These are phyloP conservation scores for Xerus rutilus DNA, from an alignment of 2,797 vertebrate species.

Conservation along the genomic window DNA sequence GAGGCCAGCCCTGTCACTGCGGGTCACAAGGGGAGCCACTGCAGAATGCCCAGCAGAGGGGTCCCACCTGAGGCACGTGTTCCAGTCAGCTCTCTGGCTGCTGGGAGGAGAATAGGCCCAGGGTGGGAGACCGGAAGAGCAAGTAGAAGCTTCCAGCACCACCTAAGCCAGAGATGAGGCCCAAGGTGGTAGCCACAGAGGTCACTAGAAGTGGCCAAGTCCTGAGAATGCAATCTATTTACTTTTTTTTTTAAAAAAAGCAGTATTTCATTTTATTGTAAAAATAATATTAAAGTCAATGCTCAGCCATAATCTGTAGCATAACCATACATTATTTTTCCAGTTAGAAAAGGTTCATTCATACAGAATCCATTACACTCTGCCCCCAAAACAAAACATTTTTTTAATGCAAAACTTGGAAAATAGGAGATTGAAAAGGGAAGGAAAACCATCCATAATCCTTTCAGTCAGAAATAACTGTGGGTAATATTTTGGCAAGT, in stretches of 20 bases:
- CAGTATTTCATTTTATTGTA: not conserved
- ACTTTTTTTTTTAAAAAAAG: not conserved
- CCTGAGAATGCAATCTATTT: not conserved
- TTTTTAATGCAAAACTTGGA: not conserved
- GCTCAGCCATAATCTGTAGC: not conserved
- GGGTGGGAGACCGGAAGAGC: not conserved
- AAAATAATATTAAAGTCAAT: not conserved
- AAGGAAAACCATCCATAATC: not conserved
- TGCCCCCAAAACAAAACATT: not conserved
- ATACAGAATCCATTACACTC: not conserved
- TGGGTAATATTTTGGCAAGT: not conserved
- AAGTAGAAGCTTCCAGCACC: not conserved
- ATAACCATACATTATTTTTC: not conserved
- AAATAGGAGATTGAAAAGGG: constrained; percentile 7
- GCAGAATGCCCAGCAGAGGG: not conserved
- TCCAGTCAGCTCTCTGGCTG: not conserved
- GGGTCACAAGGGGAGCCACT: rapidly evolving
- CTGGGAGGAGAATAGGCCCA: not conserved
- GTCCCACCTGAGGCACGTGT: rapidly evolving
- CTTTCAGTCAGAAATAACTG: not conserved
- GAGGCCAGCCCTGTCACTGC: not conserved
- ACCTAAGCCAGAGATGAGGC: not conserved
- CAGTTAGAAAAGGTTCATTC: not conserved
- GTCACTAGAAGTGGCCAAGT: not conserved
- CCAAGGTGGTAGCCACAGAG: too few relatives aligned